phyloP scores from a whole-genome alignment of 1,140 invertebrate species.

The Drosophila murphyi region DNA sequence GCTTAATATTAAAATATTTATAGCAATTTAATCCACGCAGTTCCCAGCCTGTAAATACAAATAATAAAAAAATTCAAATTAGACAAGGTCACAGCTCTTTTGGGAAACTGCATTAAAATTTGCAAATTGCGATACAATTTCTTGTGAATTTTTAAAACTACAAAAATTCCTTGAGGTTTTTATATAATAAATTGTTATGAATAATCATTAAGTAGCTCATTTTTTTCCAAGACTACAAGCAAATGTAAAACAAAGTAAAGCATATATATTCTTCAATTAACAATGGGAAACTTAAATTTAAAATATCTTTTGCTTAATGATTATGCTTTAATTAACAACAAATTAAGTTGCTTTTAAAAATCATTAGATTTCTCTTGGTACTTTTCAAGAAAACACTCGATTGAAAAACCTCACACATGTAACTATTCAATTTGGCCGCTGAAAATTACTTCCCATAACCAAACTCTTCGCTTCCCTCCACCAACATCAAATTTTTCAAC shows the following conservation, averaged over 20 bases:
- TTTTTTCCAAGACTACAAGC: no score
- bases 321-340: no score
- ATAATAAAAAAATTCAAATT: constrained; percentile 37
- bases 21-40: constrained; percentile 95
- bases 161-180: no score
- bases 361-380: not conserved
- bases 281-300: no score
- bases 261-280: no score
- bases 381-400: not conserved
- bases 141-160: no score
- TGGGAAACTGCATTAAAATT: constrained; percentile 18
- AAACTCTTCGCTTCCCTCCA: constrained; percentile 1
- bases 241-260: no score
- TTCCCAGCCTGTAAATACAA: constrained; percentile 92
- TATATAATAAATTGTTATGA: no score
- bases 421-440: not conserved
- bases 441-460: constrained; percentile 43
- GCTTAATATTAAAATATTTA: constrained; percentile 97
- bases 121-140: not conserved
- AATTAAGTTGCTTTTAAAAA: not conserved
- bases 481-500: constrained; percentile 28
- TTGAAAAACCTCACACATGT: constrained; percentile 3
- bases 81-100: constrained; percentile 53
- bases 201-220: no score
- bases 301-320: no score